Evolutionary conservation across 92 coral and sea anemone species (phyloP), one percentile per base, ranked within the genome.

Genomic region (Heteractis magnifica): DNA sequence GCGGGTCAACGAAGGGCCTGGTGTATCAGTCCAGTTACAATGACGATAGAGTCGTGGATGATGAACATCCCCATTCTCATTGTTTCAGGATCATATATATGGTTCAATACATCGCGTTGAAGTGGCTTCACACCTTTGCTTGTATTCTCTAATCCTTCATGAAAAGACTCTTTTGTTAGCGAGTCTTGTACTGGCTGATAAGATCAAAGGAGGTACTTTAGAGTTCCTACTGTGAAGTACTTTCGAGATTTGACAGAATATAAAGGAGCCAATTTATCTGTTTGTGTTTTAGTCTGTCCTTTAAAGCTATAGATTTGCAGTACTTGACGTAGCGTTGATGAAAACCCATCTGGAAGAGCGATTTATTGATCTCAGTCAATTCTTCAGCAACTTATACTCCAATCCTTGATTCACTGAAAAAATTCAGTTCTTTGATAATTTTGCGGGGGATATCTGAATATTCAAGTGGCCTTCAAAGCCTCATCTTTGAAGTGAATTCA

Each of bases 161-260:
- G 73, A 68, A 68, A 20, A 4, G 73, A 9, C 0, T 68, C 73
- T 26, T 20, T 68, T 68, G 73, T 68, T 68, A 68, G 13, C 12
- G 50, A 26, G 73, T 53, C 73, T 68, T 68, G 73, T 68, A 68
- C 48, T 11, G 26, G 11, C 41, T 26, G 73, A 68, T 68, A 68
- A 26, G 48, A 68, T 68, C 73, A 68, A 68, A 68, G 73, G 49
- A 68, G 73, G 49, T 68, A 68, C 73, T 68, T 68, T 48, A 68
- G 49, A 68, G 3, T 6, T 68, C 73, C 73, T 26, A 68, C 73
- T 68, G 73, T 68, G 73, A 68, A 26, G 73, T 23, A 8, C 73
- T 68, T 68, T 21, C 73, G 73, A 68, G 49, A 21, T 26, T 8
- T 68, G 73, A 10, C 73, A 26, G 48, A 26, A 68, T 68, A 68